Percentiles rank a stretch among this genome's conserved stretches.
These are phyloP conservation scores for Diachasma alloeum DNA, from an alignment of 1,140 invertebrate species.

Conservation along the genomic window DNA sequence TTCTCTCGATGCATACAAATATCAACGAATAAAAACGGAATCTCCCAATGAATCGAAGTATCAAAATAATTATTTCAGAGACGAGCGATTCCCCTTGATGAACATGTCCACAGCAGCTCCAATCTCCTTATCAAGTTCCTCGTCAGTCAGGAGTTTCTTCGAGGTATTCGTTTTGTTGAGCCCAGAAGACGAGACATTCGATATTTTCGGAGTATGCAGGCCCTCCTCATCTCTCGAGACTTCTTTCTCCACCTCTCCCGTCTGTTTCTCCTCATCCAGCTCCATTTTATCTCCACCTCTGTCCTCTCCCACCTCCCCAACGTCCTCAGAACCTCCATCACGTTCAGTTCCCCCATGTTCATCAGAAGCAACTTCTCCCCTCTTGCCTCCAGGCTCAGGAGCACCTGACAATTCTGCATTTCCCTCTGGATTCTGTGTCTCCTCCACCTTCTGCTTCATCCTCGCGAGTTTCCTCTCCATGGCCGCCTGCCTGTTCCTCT, in stretches of 20 bases:
- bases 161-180: neutral
- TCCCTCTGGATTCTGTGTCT: too few relatives aligned
- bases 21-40: neutral
- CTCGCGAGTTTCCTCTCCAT: conserved; percentile 43
- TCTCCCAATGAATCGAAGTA: neutral
- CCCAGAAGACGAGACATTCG: neutral
- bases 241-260: conserved; percentile 34
- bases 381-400: too few relatives aligned
- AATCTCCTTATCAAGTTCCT: conserved; percentile 28
- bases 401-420: too few relatives aligned
- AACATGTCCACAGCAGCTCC: conserved; percentile 27
- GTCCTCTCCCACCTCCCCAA: conserved; percentile 6
- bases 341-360: too few relatives aligned
- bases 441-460: conserved; percentile 16
- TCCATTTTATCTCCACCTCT: conserved; percentile 36
- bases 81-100: conserved; percentile 9
- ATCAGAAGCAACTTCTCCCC: neutral
- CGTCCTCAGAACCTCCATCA: neutral
- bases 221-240: neutral
- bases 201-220: neutral
- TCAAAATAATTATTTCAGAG: neutral
- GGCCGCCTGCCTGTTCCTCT: conserved; percentile 46
- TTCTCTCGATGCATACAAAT: too few relatives aligned
- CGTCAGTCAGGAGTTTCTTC: conserved; percentile 12
- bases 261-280: conserved; percentile 45